phyloP scores from a whole-genome alignment of 2,113 vertebrate genomes.

The Ageneiosus marmoratus region DNA sequence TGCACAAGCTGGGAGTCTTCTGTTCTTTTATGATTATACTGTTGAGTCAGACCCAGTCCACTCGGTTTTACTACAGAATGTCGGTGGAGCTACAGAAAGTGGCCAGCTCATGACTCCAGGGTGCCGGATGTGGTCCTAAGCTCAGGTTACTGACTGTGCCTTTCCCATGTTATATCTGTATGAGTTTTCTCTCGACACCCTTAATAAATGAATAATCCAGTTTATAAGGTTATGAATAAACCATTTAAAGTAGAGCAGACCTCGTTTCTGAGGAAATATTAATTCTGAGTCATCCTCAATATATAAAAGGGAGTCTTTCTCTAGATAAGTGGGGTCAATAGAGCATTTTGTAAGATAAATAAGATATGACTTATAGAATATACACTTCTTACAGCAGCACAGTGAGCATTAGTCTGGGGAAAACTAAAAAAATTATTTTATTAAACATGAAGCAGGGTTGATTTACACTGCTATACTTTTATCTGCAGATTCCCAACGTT shows the following conservation, averaged over 20 bases:
- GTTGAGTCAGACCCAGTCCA: not conserved
- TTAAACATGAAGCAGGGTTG: too few relatives aligned
- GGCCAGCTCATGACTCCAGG: not conserved
- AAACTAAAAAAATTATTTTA: too few relatives aligned
- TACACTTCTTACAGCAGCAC: too few relatives aligned
- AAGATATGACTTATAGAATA: too few relatives aligned
- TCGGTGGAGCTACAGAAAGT: not conserved
- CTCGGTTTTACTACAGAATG: not conserved
- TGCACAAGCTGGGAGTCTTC: not conserved
- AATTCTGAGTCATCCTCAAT: not conserved
- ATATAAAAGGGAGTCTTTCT: not conserved
- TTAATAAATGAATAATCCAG: not conserved
- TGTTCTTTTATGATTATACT: not conserved
- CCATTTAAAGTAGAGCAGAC: not conserved
- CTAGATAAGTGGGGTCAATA: not conserved
- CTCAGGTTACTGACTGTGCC: not conserved
- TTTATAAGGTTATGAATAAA: not conserved
- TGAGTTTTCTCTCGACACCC: not conserved
- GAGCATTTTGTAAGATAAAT: too few relatives aligned
- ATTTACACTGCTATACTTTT: not conserved
- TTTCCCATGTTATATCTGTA: not conserved
- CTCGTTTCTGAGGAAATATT: not conserved
- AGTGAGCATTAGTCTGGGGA: too few relatives aligned
- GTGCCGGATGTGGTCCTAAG: not conserved
- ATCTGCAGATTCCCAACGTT: not conserved